Evolutionary conservation across 2,797 vertebrate genomes (phyloP), one percentile per base, ranked within the genome.

Genomic region (Chlorospingus flavigularis): DNA sequence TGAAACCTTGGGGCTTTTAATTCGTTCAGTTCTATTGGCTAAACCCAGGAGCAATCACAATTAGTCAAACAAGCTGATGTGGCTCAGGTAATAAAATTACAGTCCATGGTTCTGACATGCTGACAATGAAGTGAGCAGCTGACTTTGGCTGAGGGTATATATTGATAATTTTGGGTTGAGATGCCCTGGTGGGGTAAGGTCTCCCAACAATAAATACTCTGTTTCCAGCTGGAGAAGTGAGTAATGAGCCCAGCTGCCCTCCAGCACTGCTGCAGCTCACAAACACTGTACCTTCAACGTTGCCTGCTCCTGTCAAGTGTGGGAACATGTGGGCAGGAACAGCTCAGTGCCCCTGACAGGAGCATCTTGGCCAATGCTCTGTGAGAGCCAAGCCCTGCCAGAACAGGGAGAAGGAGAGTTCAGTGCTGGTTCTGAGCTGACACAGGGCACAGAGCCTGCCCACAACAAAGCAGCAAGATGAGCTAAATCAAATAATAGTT

Each of bases 231-330:
- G 85, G 70, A 76, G 61, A 31, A 42, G 37, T 53, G 67, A 91
- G 58, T 76, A 86, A 83, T 40, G 88, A 96, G 86, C 70, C 18
- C 37, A 70, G 43, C 50, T 95, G 66, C 79, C 84, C 86, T 92
- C 48, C 58, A 89, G 94, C 90, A 14, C 8, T 88, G 62, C 86
- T 95, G 25, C 65, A 60, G 72, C 67, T 92, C 63, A 19, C 51
- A 51, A 86, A 28, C 9, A 4, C 43, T 73, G 33, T 53, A 58
- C 71, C 78, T 79, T 93, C 72, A 72, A 51, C 83, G 20, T 4
- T 78, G 85, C 55, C 81, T 86, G 60, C 48, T 82, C 63, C 62
- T 93, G 81, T 89, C 90, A 85, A 54, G 13, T 11, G 30, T 43
- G 66, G 80, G 74, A 92, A 71, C 30, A 7, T 67, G 61, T 85